Conservation (phyloP, 2,113 vertebrate species). For the Ceuthmochares aereus region DNA sequence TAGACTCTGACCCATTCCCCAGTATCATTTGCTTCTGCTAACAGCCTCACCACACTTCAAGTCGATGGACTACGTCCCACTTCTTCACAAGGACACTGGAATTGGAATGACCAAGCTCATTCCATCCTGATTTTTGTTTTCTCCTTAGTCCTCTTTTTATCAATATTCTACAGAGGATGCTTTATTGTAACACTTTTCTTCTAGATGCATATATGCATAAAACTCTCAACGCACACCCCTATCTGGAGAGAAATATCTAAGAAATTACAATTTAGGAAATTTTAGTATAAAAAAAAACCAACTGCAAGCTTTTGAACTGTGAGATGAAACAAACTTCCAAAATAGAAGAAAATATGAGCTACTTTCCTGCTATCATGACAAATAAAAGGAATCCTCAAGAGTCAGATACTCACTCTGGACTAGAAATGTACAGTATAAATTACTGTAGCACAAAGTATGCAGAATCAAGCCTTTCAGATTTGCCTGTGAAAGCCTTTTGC, state of each 20-base stretch:
- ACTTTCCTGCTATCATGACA: neutral
- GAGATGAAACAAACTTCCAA: neutral
- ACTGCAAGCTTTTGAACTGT: neutral
- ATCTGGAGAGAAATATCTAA: neutral
- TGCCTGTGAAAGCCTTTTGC: neutral
- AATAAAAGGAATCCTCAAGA: neutral
- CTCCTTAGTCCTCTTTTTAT: neutral
- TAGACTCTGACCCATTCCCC: neutral
- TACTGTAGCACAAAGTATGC: neutral
- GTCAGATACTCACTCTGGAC: neutral
- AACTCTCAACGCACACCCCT: neutral
- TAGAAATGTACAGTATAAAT: neutral
- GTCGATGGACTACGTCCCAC: fast-evolving
- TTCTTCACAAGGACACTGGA: neutral
- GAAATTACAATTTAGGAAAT: neutral
- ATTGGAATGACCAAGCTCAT: fast-evolving
- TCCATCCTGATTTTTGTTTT: neutral
- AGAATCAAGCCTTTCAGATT: neutral
- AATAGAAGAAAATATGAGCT: neutral
- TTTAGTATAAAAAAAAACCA: neutral
- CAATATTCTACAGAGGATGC: neutral
- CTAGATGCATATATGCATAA: neutral
- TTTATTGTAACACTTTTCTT: neutral
- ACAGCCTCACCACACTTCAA: fast-evolving
- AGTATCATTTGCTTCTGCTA: neutral